Evolutionary conservation across 2,797 vertebrate genomes (phyloP), one percentile per base, ranked within the genome.

Genomic region (Takifugu ocellatus): DNA sequence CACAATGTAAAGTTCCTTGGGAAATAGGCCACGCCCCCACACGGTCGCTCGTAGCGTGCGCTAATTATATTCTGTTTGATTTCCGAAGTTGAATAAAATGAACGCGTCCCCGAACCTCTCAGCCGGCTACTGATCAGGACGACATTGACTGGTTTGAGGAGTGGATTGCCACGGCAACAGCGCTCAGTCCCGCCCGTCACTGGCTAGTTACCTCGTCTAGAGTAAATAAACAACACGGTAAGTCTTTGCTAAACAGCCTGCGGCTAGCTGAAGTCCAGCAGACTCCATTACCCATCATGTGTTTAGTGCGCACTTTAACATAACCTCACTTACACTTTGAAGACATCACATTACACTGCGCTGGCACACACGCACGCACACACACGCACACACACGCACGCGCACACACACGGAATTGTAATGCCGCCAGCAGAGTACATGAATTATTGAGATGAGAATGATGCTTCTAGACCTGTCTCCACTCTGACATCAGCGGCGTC

Each of bases 361-460:
- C 77, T 68, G 72, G 68, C 43, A 21, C 26, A 33, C 33, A 67
- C 33, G 6, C 29, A 47, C 54, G 25, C 26, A 21, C 33, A 66
- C 33, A 5, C 29, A 47, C 56, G 59, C 51, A 72, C 68, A 51
- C 6, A 53, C 59, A 25, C 25, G 33, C 31, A 17, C 59, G 2
- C 16, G 3, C 46, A 24, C n/a, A 25, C 11, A 9, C 46, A 33
- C 59, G 50, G 54, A 66, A 60, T 80, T 75, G 78, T 78, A 72
- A 81, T 73, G 77, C 78, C 66, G 79, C 74, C 71, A 54, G 69
- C 12, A 1, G 58, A 44, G 64, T 44, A 52, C 47, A 78, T 89
- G 77, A 87, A 89, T 88, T 80, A 89, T 89, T 88, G 84, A 89
- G 76, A 79, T 42, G 54, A 65, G 72, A 70, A 61, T 31, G 59